These are phyloP conservation scores for Myrmophylax atrothorax DNA, from an alignment of 2,113 vertebrate species.

Conservation along the genomic window DNA sequence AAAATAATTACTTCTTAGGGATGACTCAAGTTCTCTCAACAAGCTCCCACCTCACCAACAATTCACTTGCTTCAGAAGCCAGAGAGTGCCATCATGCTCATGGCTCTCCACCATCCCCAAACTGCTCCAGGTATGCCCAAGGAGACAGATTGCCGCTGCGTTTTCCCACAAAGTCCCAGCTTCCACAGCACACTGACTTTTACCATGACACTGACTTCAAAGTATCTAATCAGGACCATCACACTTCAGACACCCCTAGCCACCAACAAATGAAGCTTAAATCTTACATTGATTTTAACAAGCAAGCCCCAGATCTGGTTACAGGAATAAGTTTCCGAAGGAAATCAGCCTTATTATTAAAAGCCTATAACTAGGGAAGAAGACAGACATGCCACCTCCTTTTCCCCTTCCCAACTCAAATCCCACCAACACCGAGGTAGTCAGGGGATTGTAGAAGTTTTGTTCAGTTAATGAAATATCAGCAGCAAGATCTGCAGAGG, in stretches of 20 bases:
- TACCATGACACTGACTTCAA: neutral
- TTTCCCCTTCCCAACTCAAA: neutral
- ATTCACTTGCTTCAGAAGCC: neutral
- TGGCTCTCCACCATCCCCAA: neutral
- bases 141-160: neutral
- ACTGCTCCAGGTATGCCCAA: neutral
- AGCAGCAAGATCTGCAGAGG: neutral
- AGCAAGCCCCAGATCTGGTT: neutral
- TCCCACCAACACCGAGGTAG: neutral
- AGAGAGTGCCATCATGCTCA: fast-evolving
- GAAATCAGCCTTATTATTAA: neutral
- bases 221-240: neutral
- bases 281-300: neutral
- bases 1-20: neutral
- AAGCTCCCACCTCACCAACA: neutral
- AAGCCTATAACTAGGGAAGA: neutral
- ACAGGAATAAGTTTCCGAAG: neutral
- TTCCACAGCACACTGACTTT: neutral
- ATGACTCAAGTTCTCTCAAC: neutral
- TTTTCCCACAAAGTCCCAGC: neutral
- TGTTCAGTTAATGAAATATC: neutral
- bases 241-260: neutral
- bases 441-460: neutral
- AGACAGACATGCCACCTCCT: neutral
- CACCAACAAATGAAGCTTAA: neutral